Percentiles rank a stretch among this genome's conserved stretches.
Conservation (phyloP, 1,140 invertebrate species). For the Tribolium castaneum region DNA sequence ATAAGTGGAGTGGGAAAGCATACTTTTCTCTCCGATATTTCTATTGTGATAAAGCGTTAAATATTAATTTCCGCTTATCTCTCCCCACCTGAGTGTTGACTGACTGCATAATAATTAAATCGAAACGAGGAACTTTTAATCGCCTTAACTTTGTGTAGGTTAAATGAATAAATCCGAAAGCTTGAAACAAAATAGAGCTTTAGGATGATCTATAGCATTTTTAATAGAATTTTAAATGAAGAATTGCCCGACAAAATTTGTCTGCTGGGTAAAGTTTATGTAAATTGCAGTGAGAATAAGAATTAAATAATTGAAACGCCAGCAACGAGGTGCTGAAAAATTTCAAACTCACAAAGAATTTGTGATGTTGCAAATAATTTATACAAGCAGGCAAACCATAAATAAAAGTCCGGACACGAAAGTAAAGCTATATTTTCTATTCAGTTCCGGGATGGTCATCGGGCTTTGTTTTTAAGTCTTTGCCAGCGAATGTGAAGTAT, state of each 20-base stretch:
- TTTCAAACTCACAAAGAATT: neutral
- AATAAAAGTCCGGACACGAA: neutral
- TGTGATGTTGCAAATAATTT: neutral
- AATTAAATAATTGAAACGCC: neutral
- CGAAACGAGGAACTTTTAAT: neutral
- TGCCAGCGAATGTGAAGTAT: neutral
- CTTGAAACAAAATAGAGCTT: neutral
- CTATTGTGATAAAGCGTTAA: neutral
- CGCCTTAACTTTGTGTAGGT: neutral
- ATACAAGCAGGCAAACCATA: neutral
- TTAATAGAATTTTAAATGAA: neutral
- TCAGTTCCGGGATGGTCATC: neutral
- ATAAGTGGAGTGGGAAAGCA: neutral
- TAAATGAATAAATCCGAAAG: neutral
- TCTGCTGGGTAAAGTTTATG: neutral
- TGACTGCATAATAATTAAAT: neutral
- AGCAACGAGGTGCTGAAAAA: neutral
- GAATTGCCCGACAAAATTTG: neutral
- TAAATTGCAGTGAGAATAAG: neutral
- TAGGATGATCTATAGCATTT: neutral
- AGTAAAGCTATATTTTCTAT: neutral
- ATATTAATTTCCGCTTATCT: neutral
- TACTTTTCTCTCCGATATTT: no score
- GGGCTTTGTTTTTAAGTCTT: neutral
- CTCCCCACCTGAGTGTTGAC: neutral